Base-by-base conservation (phyloP, 2,888 invertebrate genomes). In the Cephus pulcher region DNA sequence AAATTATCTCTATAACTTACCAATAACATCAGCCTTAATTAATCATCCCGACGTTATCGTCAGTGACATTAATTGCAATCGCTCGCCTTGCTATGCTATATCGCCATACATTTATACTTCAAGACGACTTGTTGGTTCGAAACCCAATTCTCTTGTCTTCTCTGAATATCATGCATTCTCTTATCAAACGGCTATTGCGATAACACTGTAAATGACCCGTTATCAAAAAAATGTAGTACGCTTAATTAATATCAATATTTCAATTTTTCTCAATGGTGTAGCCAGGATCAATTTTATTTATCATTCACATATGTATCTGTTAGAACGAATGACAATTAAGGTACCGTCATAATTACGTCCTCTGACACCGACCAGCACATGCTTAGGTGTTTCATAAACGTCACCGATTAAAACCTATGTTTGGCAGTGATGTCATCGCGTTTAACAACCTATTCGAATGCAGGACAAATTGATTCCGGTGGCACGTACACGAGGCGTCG, bases 351-450 rank as follows among this genome's bases (percentile, higher is more conserved):
- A 56, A 56, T 56, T 56, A 56, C 6, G 6, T 56, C 15, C 40
- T 23, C 6, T 15, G 0, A 0, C 40, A 56, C 23, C 2, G 40
- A 23, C 40, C 2, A 1, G 9, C 9, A 56, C 15, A 9, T 56
- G 40, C 40, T 56, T 23, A 23, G 40, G 23, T 56, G 32, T 32
- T 32, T 71, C 23, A 23, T 32, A 33, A 11, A 71, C 12, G 71
- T 71, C 71, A 71, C 9, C 15, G 71, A 71, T 33, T 74, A 34
- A 34, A 74, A n/a, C 34, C 76, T 78, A 75, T 77, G 75, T 85
- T 83, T 73, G 78, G 73, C 68, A 77, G 76, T 86, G 86, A 88
- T 80, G 81, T 87, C 87, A 86, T 78, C 80, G 82, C 80, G 79
- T 80, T 79, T 68, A 76, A 40, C 75, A 34, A 76, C 73, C 76